A percentile compares a stretch with the other conserved stretches of the same genome.
Evolutionary conservation across 2,888 invertebrate species (phyloP).

Genomic region (Hirtodrosophila duncani): DNA sequence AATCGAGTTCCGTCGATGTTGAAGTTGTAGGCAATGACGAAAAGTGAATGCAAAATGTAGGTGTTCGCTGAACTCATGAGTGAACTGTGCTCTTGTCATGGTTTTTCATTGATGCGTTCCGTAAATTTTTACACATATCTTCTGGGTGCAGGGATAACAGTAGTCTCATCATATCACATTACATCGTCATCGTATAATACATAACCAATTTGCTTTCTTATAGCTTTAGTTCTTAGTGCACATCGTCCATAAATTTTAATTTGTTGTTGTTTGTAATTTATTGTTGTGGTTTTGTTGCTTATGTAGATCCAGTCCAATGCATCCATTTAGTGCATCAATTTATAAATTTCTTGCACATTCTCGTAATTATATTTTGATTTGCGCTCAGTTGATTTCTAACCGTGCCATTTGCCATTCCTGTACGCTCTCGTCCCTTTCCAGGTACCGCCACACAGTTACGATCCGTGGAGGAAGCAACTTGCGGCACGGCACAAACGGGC

Average conservation of each 20-base stretch:
- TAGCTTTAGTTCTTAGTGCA: conserved; percentile 11
- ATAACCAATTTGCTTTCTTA: conserved; percentile 28
- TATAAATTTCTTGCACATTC: not conserved
- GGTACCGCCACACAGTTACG: conserved; percentile 77
- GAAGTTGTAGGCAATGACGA: too few species aligned
- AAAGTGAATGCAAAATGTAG: too few species aligned
- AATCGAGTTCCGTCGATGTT: too few species aligned
- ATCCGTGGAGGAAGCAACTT: conserved; percentile 69
- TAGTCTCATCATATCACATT: not conserved
- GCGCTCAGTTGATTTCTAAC: conserved; percentile 34
- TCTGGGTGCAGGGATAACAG: too few species aligned
- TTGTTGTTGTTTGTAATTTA: conserved; percentile 29
- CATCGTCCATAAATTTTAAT: not conserved
- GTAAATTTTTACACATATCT: conserved; percentile 12
- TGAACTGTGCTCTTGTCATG: not conserved
- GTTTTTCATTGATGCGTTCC: not conserved
- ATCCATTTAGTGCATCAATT: conserved; percentile 3
- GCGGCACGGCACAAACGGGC: conserved; percentile 35
- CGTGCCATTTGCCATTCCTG: conserved; percentile 34
- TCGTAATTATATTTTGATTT: conserved; percentile 19
- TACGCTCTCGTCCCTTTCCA: conserved; percentile 43
- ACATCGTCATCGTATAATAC: not conserved
- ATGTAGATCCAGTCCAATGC: conserved; percentile 21
- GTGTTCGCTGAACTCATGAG: too few species aligned
- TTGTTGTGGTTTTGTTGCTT: conserved; percentile 62